Conservation (phyloP, 35 echinoderm and acorn worm species). For the Ophioderma brevispina region DNA sequence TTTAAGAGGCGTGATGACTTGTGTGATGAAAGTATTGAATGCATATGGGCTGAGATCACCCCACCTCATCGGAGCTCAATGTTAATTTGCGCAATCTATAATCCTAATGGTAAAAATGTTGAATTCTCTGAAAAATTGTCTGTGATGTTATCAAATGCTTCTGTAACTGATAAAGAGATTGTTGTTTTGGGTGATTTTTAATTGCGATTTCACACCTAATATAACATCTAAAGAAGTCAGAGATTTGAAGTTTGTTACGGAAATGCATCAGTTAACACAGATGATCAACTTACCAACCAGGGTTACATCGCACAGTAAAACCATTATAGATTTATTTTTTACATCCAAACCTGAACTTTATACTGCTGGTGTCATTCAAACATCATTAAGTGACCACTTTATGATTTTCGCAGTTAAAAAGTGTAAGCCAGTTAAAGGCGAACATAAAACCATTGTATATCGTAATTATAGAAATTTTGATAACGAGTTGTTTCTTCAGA, state of each 20-base stretch:
- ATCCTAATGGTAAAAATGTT: background rate
- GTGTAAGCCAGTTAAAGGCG: too few relatives aligned
- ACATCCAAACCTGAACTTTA: background rate
- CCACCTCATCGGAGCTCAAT: background rate
- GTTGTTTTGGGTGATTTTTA: background rate
- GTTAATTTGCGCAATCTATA: background rate
- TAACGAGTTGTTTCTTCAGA: too few relatives aligned
- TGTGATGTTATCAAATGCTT: background rate
- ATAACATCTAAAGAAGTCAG: background rate
- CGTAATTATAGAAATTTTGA: too few relatives aligned
- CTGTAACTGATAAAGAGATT: background rate
- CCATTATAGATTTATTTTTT: background rate
- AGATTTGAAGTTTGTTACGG: background rate
- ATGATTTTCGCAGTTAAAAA: too few relatives aligned
- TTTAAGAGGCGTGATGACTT: background rate
- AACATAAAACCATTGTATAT: too few relatives aligned
- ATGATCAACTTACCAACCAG: background rate
- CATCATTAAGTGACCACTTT: background rate
- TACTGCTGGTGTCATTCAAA: background rate
- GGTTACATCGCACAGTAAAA: too few relatives aligned
- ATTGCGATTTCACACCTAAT: background rate
- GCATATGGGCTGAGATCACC: too few relatives aligned
- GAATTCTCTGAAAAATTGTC: background rate
- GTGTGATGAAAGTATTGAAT: background rate
- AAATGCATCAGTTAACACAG: background rate